phyloP scores from a whole-genome alignment of 2,113 vertebrate species.

The Archocentrus centrarchus region DNA sequence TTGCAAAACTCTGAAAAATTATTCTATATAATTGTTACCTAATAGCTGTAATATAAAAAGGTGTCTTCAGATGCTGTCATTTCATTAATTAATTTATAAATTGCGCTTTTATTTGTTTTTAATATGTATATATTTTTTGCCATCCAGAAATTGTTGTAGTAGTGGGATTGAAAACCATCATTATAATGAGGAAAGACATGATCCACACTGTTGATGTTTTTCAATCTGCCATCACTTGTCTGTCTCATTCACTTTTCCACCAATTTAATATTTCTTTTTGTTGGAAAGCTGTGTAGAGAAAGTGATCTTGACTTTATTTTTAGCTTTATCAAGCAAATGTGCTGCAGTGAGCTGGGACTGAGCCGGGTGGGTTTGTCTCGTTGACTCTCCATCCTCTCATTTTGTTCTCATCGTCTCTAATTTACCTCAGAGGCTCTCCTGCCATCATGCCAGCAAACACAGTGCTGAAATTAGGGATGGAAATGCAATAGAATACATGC shows the following conservation, averaged over 20 bases:
- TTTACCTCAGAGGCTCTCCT: constrained; percentile 52
- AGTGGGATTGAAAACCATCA: background rate
- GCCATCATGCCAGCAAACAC: constrained; percentile 44
- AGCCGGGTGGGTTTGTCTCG: constrained; percentile 25
- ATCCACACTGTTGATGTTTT: background rate
- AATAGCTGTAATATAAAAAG: background rate
- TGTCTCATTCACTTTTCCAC: background rate
- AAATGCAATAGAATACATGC: constrained; percentile 45
- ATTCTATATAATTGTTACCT: background rate
- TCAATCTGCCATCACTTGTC: background rate
- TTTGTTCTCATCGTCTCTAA: constrained; percentile 52
- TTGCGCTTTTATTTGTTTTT: background rate
- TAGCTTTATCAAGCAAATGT: background rate
- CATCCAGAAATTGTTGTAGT: background rate
- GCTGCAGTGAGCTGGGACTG: background rate
- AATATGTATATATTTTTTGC: background rate
- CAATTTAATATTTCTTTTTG: too few relatives aligned
- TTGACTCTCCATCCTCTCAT: constrained; percentile 49
- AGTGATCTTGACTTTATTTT: background rate
- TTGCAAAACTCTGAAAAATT: background rate
- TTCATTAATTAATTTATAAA: background rate
- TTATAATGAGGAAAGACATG: background rate
- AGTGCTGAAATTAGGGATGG: constrained; percentile 39
- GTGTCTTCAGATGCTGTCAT: background rate
- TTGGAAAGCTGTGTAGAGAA: too few relatives aligned